Conservation (phyloP, 2,113 vertebrate species). For the Mionectes macconnelli region DNA sequence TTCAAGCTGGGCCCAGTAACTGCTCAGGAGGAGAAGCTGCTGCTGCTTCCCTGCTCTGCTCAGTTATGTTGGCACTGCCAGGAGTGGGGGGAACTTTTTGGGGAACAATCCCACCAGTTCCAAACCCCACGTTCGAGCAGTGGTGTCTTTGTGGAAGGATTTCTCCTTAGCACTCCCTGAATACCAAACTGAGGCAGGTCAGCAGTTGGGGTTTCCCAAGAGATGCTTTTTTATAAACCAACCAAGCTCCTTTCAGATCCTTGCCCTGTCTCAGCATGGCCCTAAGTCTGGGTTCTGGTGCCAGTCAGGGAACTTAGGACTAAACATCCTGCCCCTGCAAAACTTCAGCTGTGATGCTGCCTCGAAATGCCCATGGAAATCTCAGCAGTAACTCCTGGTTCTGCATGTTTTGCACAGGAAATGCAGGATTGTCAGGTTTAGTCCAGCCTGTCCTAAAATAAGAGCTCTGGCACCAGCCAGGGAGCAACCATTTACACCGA, state of each 20-base stretch:
- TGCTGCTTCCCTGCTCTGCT: neutral
- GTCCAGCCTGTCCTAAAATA: neutral
- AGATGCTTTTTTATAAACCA: neutral
- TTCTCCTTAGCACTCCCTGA: neutral
- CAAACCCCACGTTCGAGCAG: neutral
- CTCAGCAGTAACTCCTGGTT: neutral
- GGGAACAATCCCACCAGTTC: neutral
- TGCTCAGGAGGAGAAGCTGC: neutral
- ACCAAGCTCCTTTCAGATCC: neutral
- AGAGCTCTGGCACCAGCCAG: neutral
- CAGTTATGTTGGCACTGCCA: neutral
- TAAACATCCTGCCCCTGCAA: neutral
- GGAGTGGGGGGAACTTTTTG: neutral
- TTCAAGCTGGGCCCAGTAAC: neutral
- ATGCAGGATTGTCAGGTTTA: neutral
- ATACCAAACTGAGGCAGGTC: neutral
- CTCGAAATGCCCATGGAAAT: neutral
- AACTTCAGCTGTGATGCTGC: neutral
- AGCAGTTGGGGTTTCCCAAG: neutral
- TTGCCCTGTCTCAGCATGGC: neutral
- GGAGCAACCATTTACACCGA: neutral
- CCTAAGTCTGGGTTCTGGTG: neutral
- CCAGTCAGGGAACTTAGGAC: neutral
- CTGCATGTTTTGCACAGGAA: accelerated
- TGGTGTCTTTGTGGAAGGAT: neutral